A percentile compares a stretch with the other conserved stretches of the same genome.
Evolutionary conservation across 2,113 vertebrate genomes (phyloP).

Genomic region (Phaethornis superciliosus): DNA sequence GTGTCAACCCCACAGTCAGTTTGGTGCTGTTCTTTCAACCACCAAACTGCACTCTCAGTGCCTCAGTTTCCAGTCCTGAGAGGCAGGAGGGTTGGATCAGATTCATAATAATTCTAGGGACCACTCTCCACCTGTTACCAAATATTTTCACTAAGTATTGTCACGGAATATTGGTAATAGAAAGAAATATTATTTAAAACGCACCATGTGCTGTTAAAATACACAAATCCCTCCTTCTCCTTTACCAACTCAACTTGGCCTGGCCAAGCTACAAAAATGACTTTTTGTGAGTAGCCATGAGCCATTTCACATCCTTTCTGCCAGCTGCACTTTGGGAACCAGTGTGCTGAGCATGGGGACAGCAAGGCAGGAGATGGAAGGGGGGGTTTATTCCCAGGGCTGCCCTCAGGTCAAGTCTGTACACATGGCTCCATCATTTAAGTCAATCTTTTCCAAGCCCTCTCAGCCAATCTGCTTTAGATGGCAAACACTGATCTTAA

Average conservation of each 20-base stretch:
- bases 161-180: too few relatives aligned
- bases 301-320: not conserved
- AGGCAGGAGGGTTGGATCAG: not conserved
- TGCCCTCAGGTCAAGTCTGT: not conserved
- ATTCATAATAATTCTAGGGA: not conserved
- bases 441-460: not conserved
- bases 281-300: not conserved
- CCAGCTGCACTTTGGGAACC: not conserved
- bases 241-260: rapidly evolving
- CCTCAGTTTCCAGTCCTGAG: not conserved
- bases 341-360: rapidly evolving
- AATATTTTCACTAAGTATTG: not conserved
- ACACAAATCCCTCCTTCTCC: rapidly evolving
- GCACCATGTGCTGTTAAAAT: not conserved
- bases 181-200: too few relatives aligned
- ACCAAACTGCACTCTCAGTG: not conserved
- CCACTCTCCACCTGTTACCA: not conserved
- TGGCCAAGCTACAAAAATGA: not conserved
- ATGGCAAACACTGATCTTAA: not conserved
- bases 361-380: rapidly evolving
- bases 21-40: not conserved
- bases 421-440: not conserved
- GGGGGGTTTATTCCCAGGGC: not conserved
- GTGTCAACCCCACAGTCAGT: rapidly evolving
- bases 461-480: not conserved